A percentile compares a stretch with the other conserved stretches of the same genome.
Evolutionary conservation across 2,797 vertebrate genomes (phyloP).

Genomic region (Odontamblyopus lacepedii): DNA sequence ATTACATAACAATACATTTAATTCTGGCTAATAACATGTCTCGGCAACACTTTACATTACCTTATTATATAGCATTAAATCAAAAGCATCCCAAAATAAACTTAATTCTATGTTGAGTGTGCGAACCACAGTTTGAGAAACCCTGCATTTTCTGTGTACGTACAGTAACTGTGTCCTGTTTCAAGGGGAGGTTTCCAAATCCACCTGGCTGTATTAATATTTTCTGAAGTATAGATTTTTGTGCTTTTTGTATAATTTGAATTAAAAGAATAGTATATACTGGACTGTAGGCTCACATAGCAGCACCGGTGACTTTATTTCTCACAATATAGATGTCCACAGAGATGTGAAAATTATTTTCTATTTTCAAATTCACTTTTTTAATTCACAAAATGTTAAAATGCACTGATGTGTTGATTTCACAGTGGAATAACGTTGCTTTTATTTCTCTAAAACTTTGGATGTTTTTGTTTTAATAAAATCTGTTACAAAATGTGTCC

Average conservation of each 20-base stretch:
- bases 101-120: not conserved
- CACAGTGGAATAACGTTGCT: conserved; percentile 57
- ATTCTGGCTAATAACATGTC: no score
- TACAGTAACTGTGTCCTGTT: conserved; percentile 36
- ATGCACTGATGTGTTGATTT: conserved; percentile 52
- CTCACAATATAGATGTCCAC: conserved; percentile 40
- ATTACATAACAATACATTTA: no score
- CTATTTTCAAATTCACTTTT: conserved; percentile 50
- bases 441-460: conserved; percentile 60
- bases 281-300: conserved; percentile 21
- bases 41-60: no score
- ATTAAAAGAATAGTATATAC: conserved; percentile 29
- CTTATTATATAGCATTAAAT: no score
- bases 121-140: not conserved
- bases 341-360: conserved; percentile 53
- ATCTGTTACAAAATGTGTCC: conserved; percentile 17
- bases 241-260: conserved; percentile 53
- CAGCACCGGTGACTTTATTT: conserved; percentile 10
- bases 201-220: conserved; percentile 44
- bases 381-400: conserved; percentile 46
- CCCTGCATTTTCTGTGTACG: conserved; percentile 31
- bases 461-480: conserved; percentile 69
- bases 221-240: conserved; percentile 25
- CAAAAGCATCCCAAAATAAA: no score
- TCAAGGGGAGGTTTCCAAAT: conserved; percentile 34